phyloP scores from a whole-genome alignment of 2,797 vertebrate species.

The Schizopygopsis malacanthus region DNA sequence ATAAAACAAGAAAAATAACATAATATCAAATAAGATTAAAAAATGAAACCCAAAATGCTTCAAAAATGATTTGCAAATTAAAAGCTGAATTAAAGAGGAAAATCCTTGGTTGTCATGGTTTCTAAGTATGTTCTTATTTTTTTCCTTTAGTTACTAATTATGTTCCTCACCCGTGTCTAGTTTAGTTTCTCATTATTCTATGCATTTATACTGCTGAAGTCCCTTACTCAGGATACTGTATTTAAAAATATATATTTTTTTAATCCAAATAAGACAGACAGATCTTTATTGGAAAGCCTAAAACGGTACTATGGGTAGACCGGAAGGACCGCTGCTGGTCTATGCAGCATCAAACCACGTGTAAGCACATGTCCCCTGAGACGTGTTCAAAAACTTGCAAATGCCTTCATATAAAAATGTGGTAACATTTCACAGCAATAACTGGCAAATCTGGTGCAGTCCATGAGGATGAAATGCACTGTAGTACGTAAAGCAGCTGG shows the following conservation, averaged over 20 bases:
- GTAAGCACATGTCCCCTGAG: background rate
- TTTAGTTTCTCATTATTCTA: background rate
- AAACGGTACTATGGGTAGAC: background rate
- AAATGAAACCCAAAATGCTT: too few relatives aligned
- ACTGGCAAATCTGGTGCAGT: background rate
- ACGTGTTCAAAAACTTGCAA: background rate
- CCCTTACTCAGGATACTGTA: background rate
- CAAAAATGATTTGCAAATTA: too few relatives aligned
- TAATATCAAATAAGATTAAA: too few relatives aligned
- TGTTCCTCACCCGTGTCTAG: background rate
- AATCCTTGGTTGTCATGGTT: too few relatives aligned
- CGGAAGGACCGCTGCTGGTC: background rate
- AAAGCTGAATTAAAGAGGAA: too few relatives aligned
- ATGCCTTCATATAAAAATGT: background rate
- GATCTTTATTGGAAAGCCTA: background rate
- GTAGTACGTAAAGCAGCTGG: too few relatives aligned
- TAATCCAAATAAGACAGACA: background rate
- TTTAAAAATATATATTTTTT: too few relatives aligned
- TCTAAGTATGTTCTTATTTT: too few relatives aligned
- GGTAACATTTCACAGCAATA: background rate
- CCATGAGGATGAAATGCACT: too few relatives aligned
- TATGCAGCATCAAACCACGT: background rate
- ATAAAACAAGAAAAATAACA: background rate
- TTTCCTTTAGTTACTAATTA: background rate
- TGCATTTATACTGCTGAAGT: background rate